These are phyloP conservation scores for Cacajao melanocephalus DNA, from an alignment of 2,797 vertebrate species.

Conservation along the genomic window DNA sequence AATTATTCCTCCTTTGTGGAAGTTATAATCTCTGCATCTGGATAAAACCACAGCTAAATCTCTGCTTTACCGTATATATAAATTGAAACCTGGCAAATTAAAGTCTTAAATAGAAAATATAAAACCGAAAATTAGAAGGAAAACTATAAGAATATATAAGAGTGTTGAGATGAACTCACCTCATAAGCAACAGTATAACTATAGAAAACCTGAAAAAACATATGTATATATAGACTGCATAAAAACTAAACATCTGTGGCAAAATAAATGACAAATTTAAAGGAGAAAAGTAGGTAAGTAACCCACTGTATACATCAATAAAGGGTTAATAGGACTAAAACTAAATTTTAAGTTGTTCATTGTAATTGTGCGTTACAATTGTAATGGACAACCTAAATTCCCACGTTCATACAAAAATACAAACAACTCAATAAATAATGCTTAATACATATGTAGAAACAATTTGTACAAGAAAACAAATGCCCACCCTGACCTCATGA, in stretches of 20 bases:
- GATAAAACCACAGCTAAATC: not conserved
- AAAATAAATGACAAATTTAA: not conserved
- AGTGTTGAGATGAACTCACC: not conserved
- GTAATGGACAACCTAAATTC: not conserved
- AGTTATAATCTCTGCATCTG: not conserved
- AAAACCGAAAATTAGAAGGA: not conserved
- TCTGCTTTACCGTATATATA: not conserved
- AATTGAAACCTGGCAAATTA: not conserved
- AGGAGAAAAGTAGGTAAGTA: not conserved
- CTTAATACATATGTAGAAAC: not conserved
- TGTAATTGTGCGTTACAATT: too few species aligned
- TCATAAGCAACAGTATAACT: not conserved
- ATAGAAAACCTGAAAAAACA: not conserved
- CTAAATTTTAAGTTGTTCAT: not conserved
- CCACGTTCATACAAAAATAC: not conserved
- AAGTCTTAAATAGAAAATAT: not conserved
- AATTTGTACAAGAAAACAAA: not conserved
- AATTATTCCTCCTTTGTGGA: not conserved
- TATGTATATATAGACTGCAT: too few species aligned
- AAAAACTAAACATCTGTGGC: not conserved
- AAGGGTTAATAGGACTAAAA: not conserved
- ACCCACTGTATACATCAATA: not conserved
- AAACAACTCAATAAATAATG: not conserved
- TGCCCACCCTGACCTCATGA: not conserved
- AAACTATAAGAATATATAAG: not conserved